Evolutionary conservation across 2,888 invertebrate genomes (phyloP), one percentile per base, ranked within the genome.

Genomic region (Ectemnius lituratus): DNA sequence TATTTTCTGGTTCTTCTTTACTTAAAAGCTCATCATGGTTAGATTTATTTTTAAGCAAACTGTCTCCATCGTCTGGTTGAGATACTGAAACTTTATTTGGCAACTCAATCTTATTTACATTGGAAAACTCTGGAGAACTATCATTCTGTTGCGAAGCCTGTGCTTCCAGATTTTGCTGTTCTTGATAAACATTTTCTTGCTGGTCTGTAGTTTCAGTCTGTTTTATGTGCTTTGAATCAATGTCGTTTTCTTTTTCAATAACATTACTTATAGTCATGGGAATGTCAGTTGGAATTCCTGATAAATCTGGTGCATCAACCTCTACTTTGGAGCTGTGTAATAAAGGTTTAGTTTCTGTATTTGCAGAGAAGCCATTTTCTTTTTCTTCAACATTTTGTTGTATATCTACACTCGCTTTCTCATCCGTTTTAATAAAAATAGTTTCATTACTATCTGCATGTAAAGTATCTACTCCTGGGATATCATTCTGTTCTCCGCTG

Each of bases 341-440:
- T 16, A 14, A 16, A 52, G 16, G 52, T 14, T 52, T 16, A 5
- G 14, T 16, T 52, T 52, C 16, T 16, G 52, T 52, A 52, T 52
- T 13, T 6, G 5, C 52, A 16, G 52, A 52, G 5, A 16, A 6
- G 14, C 13, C n/a, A 14, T 14, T 16, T 13, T 52, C 52, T 14
- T 16, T 6, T n/a, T 2, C 52, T 52, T 52, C 16, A 52, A 14
- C 16, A 52, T 52, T 52, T 14, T 52, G n/a, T 11, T 52, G 37
- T 37, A 6, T 37, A 37, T 37, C 11, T 11, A 11, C 37, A 37
- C 37, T 37, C 11, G 52, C 16, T 5, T 60, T 18, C 2, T 45
- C 45, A 20, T 49, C 27, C 2, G 28, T 23, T 58, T 37, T 45
- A 73, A 64, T 61, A 73, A 61, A 63, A 56, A 16, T 62, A 14